A percentile compares a stretch with the other conserved stretches of the same genome.
These are phyloP conservation scores for Sebastes jordani DNA, from an alignment of 2,797 vertebrate species.

Conservation along the genomic window DNA sequence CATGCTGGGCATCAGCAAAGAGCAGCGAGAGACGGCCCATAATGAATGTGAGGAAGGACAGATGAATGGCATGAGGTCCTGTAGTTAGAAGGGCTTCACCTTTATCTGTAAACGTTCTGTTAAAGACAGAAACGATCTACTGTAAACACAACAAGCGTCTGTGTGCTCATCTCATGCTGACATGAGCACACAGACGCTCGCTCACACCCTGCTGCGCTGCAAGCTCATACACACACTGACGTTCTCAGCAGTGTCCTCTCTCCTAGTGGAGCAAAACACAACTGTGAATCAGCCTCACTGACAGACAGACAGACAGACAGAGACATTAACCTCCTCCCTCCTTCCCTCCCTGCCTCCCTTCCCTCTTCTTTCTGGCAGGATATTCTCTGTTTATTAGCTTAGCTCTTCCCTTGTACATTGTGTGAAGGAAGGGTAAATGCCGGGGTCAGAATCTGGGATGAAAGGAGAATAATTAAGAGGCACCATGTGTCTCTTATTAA, in stretches of 20 bases:
- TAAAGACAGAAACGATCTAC: slow-evolving; percentile 13
- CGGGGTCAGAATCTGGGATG: neutral
- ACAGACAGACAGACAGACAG: slow-evolving; percentile 2
- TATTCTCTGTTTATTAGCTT: slow-evolving; percentile 46
- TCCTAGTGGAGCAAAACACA: slow-evolving; percentile 12
- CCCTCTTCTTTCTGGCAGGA: slow-evolving; percentile 26
- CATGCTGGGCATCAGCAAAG: slow-evolving; percentile 12
- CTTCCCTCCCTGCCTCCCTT: neutral
- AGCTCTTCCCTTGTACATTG: slow-evolving; percentile 25
- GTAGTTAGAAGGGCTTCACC: neutral
- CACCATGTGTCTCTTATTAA: neutral
- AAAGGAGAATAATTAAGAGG: slow-evolving; percentile 24
- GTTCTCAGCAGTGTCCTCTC: neutral
- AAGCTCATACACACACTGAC: neutral
- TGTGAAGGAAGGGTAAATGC: neutral
- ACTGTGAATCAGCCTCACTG: neutral
- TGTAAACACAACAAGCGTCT: slow-evolving; percentile 23
- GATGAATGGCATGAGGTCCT: neutral
- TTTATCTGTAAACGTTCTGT: slow-evolving; percentile 3
- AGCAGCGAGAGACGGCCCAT: neutral
- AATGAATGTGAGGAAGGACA: neutral
- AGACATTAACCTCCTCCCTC: neutral
- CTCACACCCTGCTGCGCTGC: neutral
- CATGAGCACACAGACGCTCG: neutral
- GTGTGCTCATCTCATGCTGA: slow-evolving; percentile 22